A percentile compares a stretch with the other conserved stretches of the same genome.
Conservation (phyloP, 1,140 invertebrate genomes). For the Drosophila rhopaloa region DNA sequence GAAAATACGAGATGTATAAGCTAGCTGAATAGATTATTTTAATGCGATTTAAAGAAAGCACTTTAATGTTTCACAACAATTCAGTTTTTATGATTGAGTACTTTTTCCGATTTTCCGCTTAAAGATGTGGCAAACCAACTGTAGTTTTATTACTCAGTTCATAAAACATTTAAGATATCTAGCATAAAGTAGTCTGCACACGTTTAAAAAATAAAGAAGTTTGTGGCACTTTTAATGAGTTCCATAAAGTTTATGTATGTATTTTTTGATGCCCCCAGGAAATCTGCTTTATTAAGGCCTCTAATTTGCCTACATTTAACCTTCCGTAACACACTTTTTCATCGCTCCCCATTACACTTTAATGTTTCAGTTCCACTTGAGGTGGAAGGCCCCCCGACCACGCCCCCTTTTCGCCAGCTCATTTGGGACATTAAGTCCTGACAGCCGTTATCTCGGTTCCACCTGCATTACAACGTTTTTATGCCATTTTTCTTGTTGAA, state of each 20-base stretch:
- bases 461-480: constrained; percentile 21
- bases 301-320: constrained; percentile 2
- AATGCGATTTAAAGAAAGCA: no score
- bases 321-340: background rate
- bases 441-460: constrained; percentile 27
- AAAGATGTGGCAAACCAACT: no score
- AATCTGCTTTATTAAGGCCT: background rate
- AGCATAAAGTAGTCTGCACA: no score
- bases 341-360: constrained; percentile 6
- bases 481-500: constrained; percentile 13
- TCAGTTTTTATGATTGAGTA: no score
- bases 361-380: background rate
- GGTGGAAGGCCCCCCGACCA: background rate
- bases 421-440: constrained; percentile 22
- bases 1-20: no score
- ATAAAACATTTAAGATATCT: no score
- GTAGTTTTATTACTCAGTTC: no score
- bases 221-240: no score
- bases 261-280: constrained; percentile 1
- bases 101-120: no score
- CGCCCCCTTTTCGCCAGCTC: background rate
- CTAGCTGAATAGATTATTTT: no score
- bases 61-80: no score
- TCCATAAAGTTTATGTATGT: background rate
- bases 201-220: no score